Base-by-base conservation (phyloP, 2,113 vertebrate species). In the Corythornis madagascariensis region DNA sequence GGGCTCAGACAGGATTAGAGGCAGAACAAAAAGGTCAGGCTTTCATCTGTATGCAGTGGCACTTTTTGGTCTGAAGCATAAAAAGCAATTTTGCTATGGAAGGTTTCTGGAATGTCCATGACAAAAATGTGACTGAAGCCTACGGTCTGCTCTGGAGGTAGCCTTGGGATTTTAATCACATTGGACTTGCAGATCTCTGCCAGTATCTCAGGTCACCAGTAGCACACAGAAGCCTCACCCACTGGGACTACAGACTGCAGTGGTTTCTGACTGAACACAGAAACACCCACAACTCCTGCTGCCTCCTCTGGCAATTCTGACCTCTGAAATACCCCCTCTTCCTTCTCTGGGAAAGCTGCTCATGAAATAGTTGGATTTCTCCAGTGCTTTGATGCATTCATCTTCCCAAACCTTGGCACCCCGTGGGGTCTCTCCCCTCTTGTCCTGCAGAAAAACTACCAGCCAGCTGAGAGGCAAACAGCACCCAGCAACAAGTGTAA, bases 21-120 rank as follows among this genome's bases (percentile, higher is more conserved):
- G 83, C 70, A 88, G 67, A 90, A 96, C 93, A 93, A 92, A 94
- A 78, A 90, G 85, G 92, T 84, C 94, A 91, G 80, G 80, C 57
- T 74, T 80, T 88, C 76, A 79, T 86, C 86, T 3, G 2, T 7
- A 65, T 61, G 86, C 66, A 93, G 73, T 95, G 72, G 95, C 94
- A 88, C 59, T 94, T 73, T 61, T 83, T 92, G 57, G 56, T 80
- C 88, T 87, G 92, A 94, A 79, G 48, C 82, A 92, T 60, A 91
- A 91, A 86, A 89, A 88, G 74, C 74, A 89, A 43, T 92, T 93
- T 92, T 84, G 85, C 88, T 65, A 28, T 81, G 84, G 94, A 93
- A 93, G 90, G 21, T 73, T 93, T 86, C 86, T 94, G 89, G 91
- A 96, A 96, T 83, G 85, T 16, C 78, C 78, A 43, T 2, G 28